phyloP scores from a whole-genome alignment of 2,797 vertebrate species.

The Chelmon rostratus region DNA sequence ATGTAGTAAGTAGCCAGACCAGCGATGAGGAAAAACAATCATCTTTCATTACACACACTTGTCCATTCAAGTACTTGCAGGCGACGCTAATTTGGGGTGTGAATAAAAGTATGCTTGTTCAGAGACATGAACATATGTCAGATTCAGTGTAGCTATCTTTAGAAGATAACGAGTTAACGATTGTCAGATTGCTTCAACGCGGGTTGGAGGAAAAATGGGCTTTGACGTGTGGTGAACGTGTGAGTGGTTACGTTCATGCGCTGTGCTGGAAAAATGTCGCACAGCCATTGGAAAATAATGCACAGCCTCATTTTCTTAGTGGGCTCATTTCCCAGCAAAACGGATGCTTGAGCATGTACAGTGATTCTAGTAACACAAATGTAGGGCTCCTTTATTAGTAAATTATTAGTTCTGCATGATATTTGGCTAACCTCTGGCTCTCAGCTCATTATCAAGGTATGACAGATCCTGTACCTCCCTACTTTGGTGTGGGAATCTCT shows the following conservation, averaged over 20 bases:
- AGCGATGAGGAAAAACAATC: conserved; percentile 2
- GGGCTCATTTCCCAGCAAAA: not conserved
- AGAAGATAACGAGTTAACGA: not conserved
- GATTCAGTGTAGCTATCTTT: not conserved
- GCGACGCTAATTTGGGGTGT: conserved; percentile 12
- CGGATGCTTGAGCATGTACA: not conserved
- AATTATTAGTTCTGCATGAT: conserved; percentile 18
- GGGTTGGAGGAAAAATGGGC: not conserved
- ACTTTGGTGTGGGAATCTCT: conserved; percentile 29
- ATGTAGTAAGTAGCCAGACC: not conserved
- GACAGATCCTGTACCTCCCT: conserved; percentile 26
- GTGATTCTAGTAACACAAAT: not conserved
- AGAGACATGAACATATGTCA: conserved; percentile 5
- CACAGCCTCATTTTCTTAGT: not conserved
- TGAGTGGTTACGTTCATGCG: not conserved
- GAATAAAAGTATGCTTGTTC: conserved; percentile 15
- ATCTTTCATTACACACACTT: conserved; percentile 18
- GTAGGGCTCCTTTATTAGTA: not conserved
- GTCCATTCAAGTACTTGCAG: not conserved
- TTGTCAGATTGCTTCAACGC: not conserved
- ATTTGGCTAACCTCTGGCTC: not conserved
- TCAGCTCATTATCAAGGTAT: conserved; percentile 44
- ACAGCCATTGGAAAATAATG: not conserved
- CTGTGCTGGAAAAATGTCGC: not conserved
- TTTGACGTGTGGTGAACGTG: not conserved